Conservation (phyloP, 2,888 invertebrate genomes). For the Drosophila nr. perissopoda region DNA sequence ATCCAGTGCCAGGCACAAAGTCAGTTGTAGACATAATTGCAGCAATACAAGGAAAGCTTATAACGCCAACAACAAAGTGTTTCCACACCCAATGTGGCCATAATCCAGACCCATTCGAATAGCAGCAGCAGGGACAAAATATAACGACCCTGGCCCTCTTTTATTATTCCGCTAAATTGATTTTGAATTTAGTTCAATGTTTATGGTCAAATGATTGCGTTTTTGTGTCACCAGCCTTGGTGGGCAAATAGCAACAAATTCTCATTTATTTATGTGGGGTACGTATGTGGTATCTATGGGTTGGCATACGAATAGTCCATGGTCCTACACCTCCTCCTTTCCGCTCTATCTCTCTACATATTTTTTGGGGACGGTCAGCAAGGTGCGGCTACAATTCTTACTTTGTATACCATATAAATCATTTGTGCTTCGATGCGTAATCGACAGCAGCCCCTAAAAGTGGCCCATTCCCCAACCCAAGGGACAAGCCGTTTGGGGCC, state of each 20-base stretch:
- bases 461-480: neutral
- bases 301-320: conserved; percentile 19
- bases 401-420: conserved; percentile 73
- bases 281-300: conserved; percentile 21
- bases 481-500: conserved; percentile 55
- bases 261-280: conserved; percentile 12
- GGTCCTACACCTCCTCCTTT: neutral
- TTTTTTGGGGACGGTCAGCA: conserved; percentile 32
- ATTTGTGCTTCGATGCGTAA: conserved; percentile 74
- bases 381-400: conserved; percentile 67
- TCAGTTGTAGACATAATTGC: conserved; percentile 67
- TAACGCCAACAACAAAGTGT: conserved; percentile 26
- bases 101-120: conserved; percentile 5
- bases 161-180: conserved; percentile 82
- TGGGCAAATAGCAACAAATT: conserved; percentile 39
- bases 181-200: conserved; percentile 82
- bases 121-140: conserved; percentile 11
- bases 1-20: conserved; percentile 18
- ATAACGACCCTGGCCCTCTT: conserved; percentile 59
- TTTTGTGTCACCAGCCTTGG: conserved; percentile 70
- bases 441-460: conserved; percentile 47
- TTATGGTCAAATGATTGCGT: conserved; percentile 82
- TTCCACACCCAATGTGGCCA: neutral
- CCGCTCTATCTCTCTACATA: conserved; percentile 8
- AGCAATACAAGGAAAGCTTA: conserved; percentile 17